Evolutionary conservation across 1,140 invertebrate genomes (phyloP), one percentile per base, ranked within the genome.

Genomic region (Ips nitidus): DNA sequence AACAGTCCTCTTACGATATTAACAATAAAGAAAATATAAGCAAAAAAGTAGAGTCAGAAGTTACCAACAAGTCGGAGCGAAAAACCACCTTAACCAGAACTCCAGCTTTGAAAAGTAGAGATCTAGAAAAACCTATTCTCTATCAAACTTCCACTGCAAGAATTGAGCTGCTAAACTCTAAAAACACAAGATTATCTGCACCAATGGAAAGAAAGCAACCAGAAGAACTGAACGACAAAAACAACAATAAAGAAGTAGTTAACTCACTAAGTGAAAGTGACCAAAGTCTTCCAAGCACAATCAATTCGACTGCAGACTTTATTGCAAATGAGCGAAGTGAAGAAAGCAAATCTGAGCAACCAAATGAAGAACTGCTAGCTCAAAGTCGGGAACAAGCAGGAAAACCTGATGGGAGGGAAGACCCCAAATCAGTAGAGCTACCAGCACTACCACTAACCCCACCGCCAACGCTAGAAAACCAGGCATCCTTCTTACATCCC

Each of bases 351-450:
- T 40, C 41, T 7, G 63, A 41, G n/a, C 22, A 38, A 3, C 52
- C 7, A 36, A 61, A 61, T 3, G 22, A 22, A 22, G 22, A 22
- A 22, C 22, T 22, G 22, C 37, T 42, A 40, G 22, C 74, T 5
- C 71, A 76, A 61, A 75, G 70, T 53, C 58, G 91, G 2, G 91
- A 93, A 74, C 82, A 89, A 70, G 91, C 91, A 2, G 91, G 91
- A 1, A 91, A 92, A 72, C 91, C 91, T 0, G 91, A 93, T 73
- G 91, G 91, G 3, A 86, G 88, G 72, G 90, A 90, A 22, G 91
- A 92, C 81, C 89, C 91, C 2, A 90, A 91, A 73, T 87, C 88
- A 42, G 80, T 83, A 0, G 88, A 90, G 80, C 76, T 80, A 36
- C 84, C 89, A 1, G 88, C 88, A 1, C 76, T 90, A 65, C 88